Percentiles rank a stretch among this genome's conserved stretches.
phyloP scores from a whole-genome alignment of 2,113 vertebrate species.

The Eira barbara region DNA sequence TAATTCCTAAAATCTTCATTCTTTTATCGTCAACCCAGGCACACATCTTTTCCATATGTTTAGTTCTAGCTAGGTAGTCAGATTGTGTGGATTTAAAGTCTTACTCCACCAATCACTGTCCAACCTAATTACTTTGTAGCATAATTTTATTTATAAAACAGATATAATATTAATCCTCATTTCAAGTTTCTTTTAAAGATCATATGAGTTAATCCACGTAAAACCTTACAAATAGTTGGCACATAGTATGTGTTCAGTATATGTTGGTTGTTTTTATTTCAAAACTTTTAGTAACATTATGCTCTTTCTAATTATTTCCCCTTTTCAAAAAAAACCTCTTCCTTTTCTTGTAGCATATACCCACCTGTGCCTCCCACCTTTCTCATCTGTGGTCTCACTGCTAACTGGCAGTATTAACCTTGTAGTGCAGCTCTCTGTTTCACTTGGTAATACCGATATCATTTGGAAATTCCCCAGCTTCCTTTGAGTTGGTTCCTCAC shows the following conservation, averaged over 20 bases:
- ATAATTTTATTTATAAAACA: not conserved
- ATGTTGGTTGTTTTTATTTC: not conserved
- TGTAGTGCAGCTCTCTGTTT: not conserved
- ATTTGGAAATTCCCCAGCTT: not conserved
- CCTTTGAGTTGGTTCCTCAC: not conserved
- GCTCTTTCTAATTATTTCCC: not conserved
- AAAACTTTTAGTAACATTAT: not conserved
- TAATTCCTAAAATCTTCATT: not conserved
- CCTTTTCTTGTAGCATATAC: not conserved
- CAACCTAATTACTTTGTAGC: slow-evolving; percentile 17
- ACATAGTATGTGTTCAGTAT: not conserved
- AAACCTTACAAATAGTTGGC: not conserved
- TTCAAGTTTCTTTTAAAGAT: not conserved
- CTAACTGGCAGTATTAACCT: not conserved
- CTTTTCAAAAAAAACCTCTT: not conserved
- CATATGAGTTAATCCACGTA: not conserved
- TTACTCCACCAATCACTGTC: slow-evolving; percentile 1
- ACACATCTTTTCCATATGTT: not conserved
- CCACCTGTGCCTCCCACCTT: not conserved
- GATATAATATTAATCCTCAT: not conserved
- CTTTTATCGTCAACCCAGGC: not conserved
- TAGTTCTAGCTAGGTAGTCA: not conserved
- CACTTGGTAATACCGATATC: not conserved
- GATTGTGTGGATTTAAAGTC: not conserved
- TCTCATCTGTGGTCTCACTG: not conserved